Conservation (phyloP, 2,113 vertebrate species). For the Xenotilapia leptura region DNA sequence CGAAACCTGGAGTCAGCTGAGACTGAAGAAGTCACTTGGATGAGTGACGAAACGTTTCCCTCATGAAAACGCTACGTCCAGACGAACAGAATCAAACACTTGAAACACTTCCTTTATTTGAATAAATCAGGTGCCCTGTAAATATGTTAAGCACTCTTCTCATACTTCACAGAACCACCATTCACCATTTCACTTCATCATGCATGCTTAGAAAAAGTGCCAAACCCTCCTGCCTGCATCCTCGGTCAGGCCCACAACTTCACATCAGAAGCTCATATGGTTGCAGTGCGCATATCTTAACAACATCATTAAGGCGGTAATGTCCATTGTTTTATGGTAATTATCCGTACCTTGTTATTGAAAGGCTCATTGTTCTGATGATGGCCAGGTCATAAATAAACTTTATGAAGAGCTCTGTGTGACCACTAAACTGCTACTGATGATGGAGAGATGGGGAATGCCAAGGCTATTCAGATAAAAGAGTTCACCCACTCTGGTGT, state of each 20-base stretch:
- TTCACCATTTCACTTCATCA: not conserved
- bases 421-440: constrained; percentile 47
- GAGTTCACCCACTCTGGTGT: not conserved
- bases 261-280: not conserved
- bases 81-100: not conserved
- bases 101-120: not conserved
- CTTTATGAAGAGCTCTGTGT: constrained; percentile 44
- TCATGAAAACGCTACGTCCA: not conserved
- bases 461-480: constrained; percentile 34
- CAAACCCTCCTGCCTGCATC: not conserved
- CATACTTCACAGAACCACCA: not conserved
- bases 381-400: constrained; percentile 46
- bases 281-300: constrained; percentile 14
- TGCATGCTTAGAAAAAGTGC: not conserved
- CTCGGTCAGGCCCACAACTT: not conserved
- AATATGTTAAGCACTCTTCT: not conserved
- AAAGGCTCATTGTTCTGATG: constrained; percentile 49
- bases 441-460: constrained; percentile 6
- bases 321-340: constrained; percentile 48
- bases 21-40: not conserved
- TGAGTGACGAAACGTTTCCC: not conserved
- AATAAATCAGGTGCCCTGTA: not conserved
- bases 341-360: constrained; percentile 36
- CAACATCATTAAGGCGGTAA: constrained; percentile 48
- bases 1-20: not conserved